phyloP scores from a whole-genome alignment of 2,888 invertebrate species.

The Drosophila neotestacea region DNA sequence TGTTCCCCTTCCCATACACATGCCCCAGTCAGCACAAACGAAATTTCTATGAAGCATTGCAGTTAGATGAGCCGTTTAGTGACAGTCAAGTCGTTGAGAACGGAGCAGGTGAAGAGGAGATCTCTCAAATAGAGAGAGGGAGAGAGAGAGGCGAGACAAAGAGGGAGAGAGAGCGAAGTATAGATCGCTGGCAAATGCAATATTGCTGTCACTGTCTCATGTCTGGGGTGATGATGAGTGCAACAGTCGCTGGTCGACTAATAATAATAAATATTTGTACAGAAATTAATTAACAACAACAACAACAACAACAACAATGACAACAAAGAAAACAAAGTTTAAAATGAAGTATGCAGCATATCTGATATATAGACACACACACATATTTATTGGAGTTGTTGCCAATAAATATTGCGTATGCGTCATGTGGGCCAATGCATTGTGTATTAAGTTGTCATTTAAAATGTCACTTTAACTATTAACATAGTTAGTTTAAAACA shows the following conservation, averaged over 20 bases:
- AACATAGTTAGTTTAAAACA: background rate
- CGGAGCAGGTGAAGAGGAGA: constrained; percentile 20
- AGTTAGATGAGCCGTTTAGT: constrained; percentile 82
- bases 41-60: constrained; percentile 81
- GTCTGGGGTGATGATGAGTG: constrained; percentile 51
- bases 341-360: constrained; percentile 44
- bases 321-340: constrained; percentile 46
- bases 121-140: background rate
- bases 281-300: constrained; percentile 71
- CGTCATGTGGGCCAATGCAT: constrained; percentile 39
- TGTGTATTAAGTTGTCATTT: background rate
- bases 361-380: constrained; percentile 12
- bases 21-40: constrained; percentile 52
- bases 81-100: constrained; percentile 70
- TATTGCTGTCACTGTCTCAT: constrained; percentile 3
- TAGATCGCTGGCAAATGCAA: constrained; percentile 54
- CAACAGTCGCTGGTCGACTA: constrained; percentile 57
- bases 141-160: background rate
- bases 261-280: constrained; percentile 77
- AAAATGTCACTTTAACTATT: background rate
- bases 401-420: constrained; percentile 57
- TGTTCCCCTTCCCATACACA: constrained; percentile 22
- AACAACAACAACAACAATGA: constrained; percentile 49
- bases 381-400: constrained; percentile 14
- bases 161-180: constrained; percentile 12